These are phyloP conservation scores for Tokudaia muenninki DNA, from an alignment of 2,797 vertebrate species.

Conservation along the genomic window DNA sequence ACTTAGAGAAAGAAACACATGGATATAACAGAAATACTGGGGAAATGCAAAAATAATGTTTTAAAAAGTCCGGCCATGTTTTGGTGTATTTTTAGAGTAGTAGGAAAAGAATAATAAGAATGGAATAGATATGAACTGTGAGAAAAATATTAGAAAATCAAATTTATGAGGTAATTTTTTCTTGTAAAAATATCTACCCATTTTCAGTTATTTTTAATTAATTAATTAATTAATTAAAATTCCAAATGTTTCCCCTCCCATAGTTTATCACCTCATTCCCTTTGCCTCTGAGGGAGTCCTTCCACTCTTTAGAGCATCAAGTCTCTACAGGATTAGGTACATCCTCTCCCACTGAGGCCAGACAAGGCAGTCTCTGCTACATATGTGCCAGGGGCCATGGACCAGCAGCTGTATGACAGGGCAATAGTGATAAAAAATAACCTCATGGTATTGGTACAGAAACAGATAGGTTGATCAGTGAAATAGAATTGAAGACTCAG, in stretches of 20 bases:
- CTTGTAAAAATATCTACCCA: not conserved
- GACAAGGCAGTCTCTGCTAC: not conserved
- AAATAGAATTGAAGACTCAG: not conserved
- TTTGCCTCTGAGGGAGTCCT: not conserved
- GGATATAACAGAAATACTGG: not conserved
- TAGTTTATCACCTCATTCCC: not conserved
- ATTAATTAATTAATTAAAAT: not conserved
- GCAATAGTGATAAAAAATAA: not conserved
- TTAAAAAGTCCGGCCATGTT: not conserved
- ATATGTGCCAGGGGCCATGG: not conserved
- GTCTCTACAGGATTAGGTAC: not conserved
- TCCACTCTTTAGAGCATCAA: not conserved
- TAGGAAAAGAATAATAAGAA: not conserved
- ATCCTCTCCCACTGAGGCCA: not conserved
- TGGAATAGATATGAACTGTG: not conserved
- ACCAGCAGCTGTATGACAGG: not conserved
- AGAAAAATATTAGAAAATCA: constrained; percentile 3
- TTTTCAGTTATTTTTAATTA: not conserved
- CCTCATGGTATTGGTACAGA: not conserved
- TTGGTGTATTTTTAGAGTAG: not conserved
- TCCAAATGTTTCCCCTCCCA: not conserved
- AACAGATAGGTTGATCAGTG: not conserved
- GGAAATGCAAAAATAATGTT: not conserved
- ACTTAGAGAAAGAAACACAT: not conserved
- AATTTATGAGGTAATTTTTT: not conserved